Evolutionary conservation across 2,888 invertebrate genomes (phyloP), one percentile per base, ranked within the genome.

Genomic region (Frankliniella intonsa): DNA sequence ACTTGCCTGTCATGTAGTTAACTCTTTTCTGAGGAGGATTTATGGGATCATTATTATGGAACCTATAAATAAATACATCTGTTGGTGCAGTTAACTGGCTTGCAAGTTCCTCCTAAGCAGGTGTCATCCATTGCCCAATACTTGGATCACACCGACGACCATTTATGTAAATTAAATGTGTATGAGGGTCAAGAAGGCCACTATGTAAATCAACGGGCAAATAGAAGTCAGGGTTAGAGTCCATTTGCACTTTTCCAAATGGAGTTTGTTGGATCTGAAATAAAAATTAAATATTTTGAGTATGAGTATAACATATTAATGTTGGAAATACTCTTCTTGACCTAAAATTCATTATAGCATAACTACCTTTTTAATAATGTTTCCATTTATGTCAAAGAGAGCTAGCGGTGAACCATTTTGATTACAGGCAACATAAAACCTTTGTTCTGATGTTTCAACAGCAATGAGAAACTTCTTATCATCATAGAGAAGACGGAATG

Each of bases 41-140:
- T 84, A 97, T 92, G 0, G 97, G 97, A 87, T 97, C 97, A 86
- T 97, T 97, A 87, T 96, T 95, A 86, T 94, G 93, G 90, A 96
- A 97, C 83, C 97, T 90, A 86, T 97, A 97, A 84, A 96, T 95
- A 87, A 97, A 97, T 55, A 97, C 95, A 87, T 96, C 96, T 0
- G 95, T 95, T 0, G 97, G 97, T 50, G 94, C 92, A 50, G 93
- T 94, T 85, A 97, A 90, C 87, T 95, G 94, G 25, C 94, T 94
- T 0, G 96, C 94, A 84, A 97, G 90, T 84, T 94, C 93, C 86
- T 95, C 94, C 95, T 97, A 97, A 83, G 95, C 93, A 0, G 97
- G 97, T 0, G 96, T 96, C 93, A 97, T 95, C 96, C 97, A 98
- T 86, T 97, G 97, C 0, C 97, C 97, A 22, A 97, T 95, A 0